Conservation (phyloP, 2,888 invertebrate species). For the Blomia tropicalis region DNA sequence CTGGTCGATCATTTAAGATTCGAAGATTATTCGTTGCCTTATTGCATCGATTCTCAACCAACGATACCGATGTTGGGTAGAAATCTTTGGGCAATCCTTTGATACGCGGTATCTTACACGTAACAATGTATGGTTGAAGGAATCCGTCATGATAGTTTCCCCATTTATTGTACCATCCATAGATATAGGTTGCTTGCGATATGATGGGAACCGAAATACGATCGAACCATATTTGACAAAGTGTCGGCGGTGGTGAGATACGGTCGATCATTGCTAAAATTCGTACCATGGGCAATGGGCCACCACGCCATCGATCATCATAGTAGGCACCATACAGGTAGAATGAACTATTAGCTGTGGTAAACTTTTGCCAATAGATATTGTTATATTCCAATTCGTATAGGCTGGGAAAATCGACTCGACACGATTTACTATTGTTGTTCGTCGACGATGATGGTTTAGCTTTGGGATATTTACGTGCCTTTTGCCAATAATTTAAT, state of each 20-base stretch:
- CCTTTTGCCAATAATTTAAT: conserved; percentile 53
- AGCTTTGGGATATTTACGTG: conserved; percentile 35
- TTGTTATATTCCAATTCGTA: conserved; percentile 84
- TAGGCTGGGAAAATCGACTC: conserved; percentile 47
- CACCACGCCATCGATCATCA: conserved; percentile 63
- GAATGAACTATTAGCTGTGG: conserved; percentile 57
- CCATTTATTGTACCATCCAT: conserved; percentile 86
- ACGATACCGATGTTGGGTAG: conserved; percentile 50
- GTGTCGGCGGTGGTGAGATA: conserved; percentile 54
- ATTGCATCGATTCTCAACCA: conserved; percentile 69
- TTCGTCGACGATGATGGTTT: conserved; percentile 44
- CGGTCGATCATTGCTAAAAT: conserved; percentile 75
- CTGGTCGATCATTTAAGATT: conserved; percentile 60
- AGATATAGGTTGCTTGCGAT: conserved; percentile 71
- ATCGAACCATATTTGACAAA: conserved; percentile 44
- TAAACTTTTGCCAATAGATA: conserved; percentile 75
- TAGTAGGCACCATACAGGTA: conserved; percentile 77
- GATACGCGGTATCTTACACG: conserved; percentile 58
- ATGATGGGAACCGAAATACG: conserved; percentile 49
- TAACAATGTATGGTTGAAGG: conserved; percentile 74
- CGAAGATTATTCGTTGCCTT: conserved; percentile 62
- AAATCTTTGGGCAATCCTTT: conserved; percentile 25
- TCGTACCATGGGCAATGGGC: conserved; percentile 67
- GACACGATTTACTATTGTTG: conserved; percentile 42
- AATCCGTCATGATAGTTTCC: conserved; percentile 79